Evolutionary conservation across 1,140 invertebrate genomes (phyloP).

Genomic region (Portunus trituberculatus): DNA sequence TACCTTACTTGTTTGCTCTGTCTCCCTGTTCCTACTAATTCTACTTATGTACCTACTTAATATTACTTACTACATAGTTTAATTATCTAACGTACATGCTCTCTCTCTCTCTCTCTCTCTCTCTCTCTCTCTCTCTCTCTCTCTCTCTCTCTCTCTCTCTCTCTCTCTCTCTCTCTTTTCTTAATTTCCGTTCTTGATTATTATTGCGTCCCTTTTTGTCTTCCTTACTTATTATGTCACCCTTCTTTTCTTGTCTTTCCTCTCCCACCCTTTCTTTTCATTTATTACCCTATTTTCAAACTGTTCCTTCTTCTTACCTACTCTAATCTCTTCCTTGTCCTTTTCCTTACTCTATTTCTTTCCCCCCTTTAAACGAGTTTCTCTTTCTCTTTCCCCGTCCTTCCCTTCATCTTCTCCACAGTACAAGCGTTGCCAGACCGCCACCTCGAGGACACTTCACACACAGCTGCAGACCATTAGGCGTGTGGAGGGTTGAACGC

Average conservation of each 20-base stretch:
- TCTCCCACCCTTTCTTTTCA: background rate
- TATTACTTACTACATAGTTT: too few species aligned
- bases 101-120: too few species aligned
- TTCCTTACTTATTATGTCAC: background rate
- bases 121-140: too few species aligned
- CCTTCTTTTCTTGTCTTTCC: background rate
- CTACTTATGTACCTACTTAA: too few species aligned
- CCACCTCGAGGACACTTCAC: conserved; percentile 39
- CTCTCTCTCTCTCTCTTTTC: background rate
- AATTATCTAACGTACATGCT: too few species aligned
- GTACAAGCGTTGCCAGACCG: conserved; percentile 48
- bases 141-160: background rate
- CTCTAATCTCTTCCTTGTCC: conserved; percentile 1
- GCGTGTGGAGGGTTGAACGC: conserved; percentile 31
- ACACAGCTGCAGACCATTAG: conserved; percentile 47
- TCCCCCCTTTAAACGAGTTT: background rate
- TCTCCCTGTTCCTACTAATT: too few species aligned
- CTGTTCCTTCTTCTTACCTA: background rate
- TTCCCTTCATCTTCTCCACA: background rate
- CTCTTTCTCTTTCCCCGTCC: background rate
- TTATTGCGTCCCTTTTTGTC: background rate
- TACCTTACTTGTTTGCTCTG: background rate
- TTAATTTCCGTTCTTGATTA: background rate
- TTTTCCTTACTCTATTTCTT: background rate
- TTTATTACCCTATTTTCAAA: background rate